Conservation (phyloP, 2,797 vertebrate species). For the Takifugu rubripes region DNA sequence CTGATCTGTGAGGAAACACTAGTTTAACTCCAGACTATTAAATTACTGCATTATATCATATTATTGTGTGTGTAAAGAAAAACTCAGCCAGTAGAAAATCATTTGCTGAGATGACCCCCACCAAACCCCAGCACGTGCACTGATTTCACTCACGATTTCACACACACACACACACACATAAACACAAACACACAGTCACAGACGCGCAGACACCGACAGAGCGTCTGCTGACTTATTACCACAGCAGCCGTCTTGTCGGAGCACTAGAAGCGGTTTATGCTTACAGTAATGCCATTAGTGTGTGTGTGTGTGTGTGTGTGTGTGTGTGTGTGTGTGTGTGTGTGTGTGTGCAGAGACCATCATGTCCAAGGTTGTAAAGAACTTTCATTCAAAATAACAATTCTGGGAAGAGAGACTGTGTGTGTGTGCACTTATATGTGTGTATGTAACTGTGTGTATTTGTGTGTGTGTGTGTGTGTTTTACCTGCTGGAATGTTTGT, state of each 20-base stretch:
- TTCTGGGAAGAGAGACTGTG: constrained; percentile 59
- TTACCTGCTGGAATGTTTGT: background rate
- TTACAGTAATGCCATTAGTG: constrained; percentile 74
- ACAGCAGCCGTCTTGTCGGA: constrained; percentile 65
- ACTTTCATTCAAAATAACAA: constrained; percentile 59
- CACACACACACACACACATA: constrained; percentile 14
- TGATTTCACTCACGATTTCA: constrained; percentile 6
- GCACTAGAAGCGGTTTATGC: constrained; percentile 59
- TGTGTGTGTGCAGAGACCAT: constrained; percentile 34
- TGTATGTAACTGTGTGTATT: constrained; percentile 1
- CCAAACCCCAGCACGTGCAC: constrained; percentile 14
- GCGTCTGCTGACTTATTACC: constrained; percentile 72
- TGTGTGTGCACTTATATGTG: constrained; percentile 1
- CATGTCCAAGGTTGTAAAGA: constrained; percentile 59
- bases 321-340: constrained; percentile 23
- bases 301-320: constrained; percentile 34
- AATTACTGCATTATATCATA: too few relatives aligned
- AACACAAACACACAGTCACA: constrained; percentile 17
- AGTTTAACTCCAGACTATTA: background rate
- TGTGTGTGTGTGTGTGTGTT: background rate
- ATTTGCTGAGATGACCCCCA: constrained; percentile 30
- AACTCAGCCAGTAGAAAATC: constrained; percentile 34
- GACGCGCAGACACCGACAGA: constrained; percentile 44
- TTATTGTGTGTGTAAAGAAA: constrained; percentile 6
- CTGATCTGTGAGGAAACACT: constrained; percentile 13